phyloP scores from a whole-genome alignment of 2,888 invertebrate genomes.

The Cheilosia variabilis region DNA sequence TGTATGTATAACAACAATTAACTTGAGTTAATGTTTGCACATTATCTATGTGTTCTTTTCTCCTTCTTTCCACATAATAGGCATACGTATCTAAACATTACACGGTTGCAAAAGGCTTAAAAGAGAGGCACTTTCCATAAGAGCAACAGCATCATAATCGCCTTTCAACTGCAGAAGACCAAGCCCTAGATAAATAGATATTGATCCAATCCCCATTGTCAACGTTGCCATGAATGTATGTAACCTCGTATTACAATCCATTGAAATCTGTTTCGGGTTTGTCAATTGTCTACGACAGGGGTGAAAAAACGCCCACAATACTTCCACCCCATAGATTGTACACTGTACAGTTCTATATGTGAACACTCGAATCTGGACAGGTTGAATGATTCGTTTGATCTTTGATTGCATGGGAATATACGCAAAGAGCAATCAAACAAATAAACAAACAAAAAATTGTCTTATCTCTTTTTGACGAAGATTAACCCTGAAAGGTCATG shows the following conservation, averaged over 20 bases:
- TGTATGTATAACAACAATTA: constrained; percentile 66
- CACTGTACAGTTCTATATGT: constrained; percentile 37
- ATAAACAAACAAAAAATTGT: constrained; percentile 47
- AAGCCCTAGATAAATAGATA: constrained; percentile 74
- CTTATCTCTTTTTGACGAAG: constrained; percentile 48
- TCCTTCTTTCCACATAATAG: constrained; percentile 5
- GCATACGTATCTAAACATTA: constrained; percentile 6
- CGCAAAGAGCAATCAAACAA: constrained; percentile 48
- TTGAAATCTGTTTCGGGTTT: constrained; percentile 51
- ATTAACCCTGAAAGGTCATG: constrained; percentile 52
- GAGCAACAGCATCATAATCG: constrained; percentile 59
- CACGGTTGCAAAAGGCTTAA: constrained; percentile 54
- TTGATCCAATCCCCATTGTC: constrained; percentile 69
- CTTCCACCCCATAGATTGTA: constrained; percentile 51
- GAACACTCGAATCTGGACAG: constrained; percentile 65
- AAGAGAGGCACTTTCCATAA: constrained; percentile 54
- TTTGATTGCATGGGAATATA: constrained; percentile 67
- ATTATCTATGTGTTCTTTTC: constrained; percentile 41
- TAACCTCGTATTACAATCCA: constrained; percentile 36
- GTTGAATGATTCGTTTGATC: constrained; percentile 74
- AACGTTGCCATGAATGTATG: constrained; percentile 22
- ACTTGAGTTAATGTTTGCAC: constrained; percentile 74
- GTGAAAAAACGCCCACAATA: constrained; percentile 70
- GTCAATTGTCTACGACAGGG: constrained; percentile 57
- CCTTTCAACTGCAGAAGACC: constrained; percentile 73